These are phyloP conservation scores for Drosophila repleta DNA, from an alignment of 1,140 invertebrate genomes.

Conservation along the genomic window DNA sequence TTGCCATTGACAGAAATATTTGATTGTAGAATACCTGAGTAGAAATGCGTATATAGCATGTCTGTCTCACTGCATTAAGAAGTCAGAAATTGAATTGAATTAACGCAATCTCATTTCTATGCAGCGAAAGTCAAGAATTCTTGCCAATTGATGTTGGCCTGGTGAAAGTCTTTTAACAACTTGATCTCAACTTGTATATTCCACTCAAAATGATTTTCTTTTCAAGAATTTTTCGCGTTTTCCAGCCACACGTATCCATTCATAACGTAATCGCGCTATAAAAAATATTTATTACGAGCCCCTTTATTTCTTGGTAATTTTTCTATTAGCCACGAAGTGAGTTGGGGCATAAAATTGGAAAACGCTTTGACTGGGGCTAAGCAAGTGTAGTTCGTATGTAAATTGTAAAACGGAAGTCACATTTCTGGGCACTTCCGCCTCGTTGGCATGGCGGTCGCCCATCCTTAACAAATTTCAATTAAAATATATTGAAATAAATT, in stretches of 20 bases:
- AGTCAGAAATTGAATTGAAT: no score
- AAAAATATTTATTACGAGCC: no score
- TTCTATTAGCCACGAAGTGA: slow-evolving; percentile 7
- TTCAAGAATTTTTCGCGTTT: no score
- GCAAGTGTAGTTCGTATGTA: slow-evolving; percentile 36
- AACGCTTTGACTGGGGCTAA: neutral
- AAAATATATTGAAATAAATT: slow-evolving; percentile 79
- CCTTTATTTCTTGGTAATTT: slow-evolving; percentile 4
- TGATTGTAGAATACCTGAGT: neutral
- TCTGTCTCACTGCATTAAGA: no score
- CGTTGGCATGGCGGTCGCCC: slow-evolving; percentile 30
- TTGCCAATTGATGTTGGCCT: no score
- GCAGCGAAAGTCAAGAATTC: slow-evolving; percentile 14
- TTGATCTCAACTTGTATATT: neutral
- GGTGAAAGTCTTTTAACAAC: neutral
- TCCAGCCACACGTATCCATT: neutral
- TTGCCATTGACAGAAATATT: slow-evolving; percentile 45
- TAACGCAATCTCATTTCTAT: neutral
- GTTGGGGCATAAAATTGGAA: slow-evolving; percentile 56
- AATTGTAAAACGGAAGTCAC: slow-evolving; percentile 72
- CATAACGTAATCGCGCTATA: neutral
- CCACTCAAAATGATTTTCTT: no score
- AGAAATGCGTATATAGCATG: neutral
- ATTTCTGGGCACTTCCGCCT: slow-evolving; percentile 67
- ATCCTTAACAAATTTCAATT: slow-evolving; percentile 77